Evolutionary conservation across 2,797 vertebrate genomes (phyloP).

Genomic region (Octomys mimax): DNA sequence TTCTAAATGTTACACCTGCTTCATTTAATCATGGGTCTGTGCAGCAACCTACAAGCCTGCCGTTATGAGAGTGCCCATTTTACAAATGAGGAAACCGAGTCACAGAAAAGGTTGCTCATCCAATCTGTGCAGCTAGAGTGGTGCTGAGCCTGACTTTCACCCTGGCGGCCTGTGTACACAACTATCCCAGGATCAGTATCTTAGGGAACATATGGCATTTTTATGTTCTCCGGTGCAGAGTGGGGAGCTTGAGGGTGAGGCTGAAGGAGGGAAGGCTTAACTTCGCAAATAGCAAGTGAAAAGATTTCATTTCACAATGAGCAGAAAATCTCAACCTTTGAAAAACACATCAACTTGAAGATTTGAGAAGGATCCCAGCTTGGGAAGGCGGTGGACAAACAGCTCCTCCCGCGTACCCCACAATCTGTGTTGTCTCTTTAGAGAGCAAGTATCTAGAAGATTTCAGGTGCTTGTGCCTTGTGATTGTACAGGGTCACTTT

Average conservation of each 20-base stretch:
- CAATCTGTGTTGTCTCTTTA: background rate
- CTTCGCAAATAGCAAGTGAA: background rate
- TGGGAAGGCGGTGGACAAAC: background rate
- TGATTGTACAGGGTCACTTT: background rate
- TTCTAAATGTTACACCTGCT: background rate
- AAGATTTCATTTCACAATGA: background rate
- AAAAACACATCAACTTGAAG: background rate
- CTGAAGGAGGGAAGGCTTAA: background rate
- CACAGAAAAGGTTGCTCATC: background rate
- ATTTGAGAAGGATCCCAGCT: background rate
- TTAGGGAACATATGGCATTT: background rate
- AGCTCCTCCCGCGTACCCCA: accelerated
- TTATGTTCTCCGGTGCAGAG: background rate
- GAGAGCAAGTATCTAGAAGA: background rate
- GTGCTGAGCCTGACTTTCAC: background rate
- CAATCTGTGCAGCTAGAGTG: background rate
- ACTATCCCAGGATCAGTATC: background rate
- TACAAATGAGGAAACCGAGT: background rate
- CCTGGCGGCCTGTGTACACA: background rate
- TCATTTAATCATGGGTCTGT: background rate
- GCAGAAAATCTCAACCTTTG: background rate
- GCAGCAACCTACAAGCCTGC: background rate
- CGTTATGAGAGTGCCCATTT: background rate
- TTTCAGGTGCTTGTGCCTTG: background rate
- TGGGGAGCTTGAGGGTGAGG: accelerated